A percentile compares a stretch with the other conserved stretches of the same genome.
Evolutionary conservation across 2,888 invertebrate genomes (phyloP).

Genomic region (Diarsia brunnea): DNA sequence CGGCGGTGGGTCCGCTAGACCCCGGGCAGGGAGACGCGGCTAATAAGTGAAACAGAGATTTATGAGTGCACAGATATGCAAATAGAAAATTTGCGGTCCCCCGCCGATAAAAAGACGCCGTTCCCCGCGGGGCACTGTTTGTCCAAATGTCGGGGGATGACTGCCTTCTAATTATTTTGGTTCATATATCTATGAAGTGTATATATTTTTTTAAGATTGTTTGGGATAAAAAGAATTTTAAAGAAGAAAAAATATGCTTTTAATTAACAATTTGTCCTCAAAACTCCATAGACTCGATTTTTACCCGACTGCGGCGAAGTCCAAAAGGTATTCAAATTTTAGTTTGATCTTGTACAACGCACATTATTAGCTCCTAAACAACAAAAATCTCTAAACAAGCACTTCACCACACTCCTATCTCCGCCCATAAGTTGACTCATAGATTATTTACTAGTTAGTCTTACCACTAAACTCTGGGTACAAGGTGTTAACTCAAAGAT

Average conservation of each 20-base stretch:
- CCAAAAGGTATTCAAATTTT: background rate
- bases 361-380: constrained; percentile 21
- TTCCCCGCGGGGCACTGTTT: constrained; percentile 83
- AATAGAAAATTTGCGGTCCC: constrained; percentile 90
- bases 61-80: constrained; percentile 90
- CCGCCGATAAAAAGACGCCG: constrained; percentile 89
- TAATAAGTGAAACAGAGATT: constrained; percentile 91
- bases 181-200: constrained; percentile 71
- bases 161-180: constrained; percentile 85
- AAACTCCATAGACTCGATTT: background rate
- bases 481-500: constrained; percentile 57
- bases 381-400: constrained; percentile 29
- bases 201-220: constrained; percentile 18
- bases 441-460: constrained; percentile 54
- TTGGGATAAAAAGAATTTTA: background rate
- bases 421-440: constrained; percentile 46
- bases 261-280: background rate
- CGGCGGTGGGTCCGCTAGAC: constrained; percentile 72
- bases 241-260: background rate
- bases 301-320: too few species aligned
- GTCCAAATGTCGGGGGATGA: constrained; percentile 87
- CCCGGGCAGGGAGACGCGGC: constrained; percentile 78
- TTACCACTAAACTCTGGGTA: constrained; percentile 39
- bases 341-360: background rate
- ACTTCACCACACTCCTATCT: constrained; percentile 39